A percentile compares a stretch with the other conserved stretches of the same genome.
Conservation (phyloP, 2,888 invertebrate species). For the Parthenolecanium corni region DNA sequence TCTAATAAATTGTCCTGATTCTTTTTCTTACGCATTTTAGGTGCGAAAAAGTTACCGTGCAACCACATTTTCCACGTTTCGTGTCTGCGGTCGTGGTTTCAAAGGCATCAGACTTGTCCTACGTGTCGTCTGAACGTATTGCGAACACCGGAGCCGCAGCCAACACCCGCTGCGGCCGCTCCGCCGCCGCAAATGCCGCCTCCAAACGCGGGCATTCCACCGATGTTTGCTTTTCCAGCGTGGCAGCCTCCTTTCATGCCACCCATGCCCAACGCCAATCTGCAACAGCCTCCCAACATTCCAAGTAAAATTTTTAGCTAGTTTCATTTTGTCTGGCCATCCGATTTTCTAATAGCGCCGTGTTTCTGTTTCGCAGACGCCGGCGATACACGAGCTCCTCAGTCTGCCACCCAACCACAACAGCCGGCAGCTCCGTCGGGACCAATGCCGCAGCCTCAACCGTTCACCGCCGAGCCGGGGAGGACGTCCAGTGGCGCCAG, state of each 20-base stretch:
- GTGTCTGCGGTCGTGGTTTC: constrained; percentile 97
- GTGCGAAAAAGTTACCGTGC: constrained; percentile 93
- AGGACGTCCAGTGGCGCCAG: constrained; percentile 3
- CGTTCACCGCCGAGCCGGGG: background rate
- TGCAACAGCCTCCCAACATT: background rate
- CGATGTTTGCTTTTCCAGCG: constrained; percentile 29
- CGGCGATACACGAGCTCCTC: background rate
- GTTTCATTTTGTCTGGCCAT: too few species aligned
- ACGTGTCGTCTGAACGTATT: constrained; percentile 88
- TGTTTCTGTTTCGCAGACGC: constrained; percentile 10
- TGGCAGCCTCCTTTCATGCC: constrained; percentile 28
- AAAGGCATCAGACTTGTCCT: constrained; percentile 98
- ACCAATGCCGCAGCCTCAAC: background rate
- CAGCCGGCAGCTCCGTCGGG: background rate
- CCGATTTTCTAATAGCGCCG: too few species aligned
- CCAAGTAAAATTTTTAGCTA: background rate
- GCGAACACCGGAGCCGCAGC: constrained; percentile 37
- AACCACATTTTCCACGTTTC: constrained; percentile 98
- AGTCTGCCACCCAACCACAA: background rate
- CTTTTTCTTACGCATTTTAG: constrained; percentile 38
- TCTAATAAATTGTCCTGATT: too few species aligned
- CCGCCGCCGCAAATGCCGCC: constrained; percentile 30
- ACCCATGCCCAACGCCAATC: background rate
- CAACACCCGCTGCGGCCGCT: constrained; percentile 35
- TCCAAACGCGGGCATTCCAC: constrained; percentile 3